These are phyloP conservation scores for Cephus spinipes DNA, from an alignment of 2,888 invertebrate species.

Conservation along the genomic window DNA sequence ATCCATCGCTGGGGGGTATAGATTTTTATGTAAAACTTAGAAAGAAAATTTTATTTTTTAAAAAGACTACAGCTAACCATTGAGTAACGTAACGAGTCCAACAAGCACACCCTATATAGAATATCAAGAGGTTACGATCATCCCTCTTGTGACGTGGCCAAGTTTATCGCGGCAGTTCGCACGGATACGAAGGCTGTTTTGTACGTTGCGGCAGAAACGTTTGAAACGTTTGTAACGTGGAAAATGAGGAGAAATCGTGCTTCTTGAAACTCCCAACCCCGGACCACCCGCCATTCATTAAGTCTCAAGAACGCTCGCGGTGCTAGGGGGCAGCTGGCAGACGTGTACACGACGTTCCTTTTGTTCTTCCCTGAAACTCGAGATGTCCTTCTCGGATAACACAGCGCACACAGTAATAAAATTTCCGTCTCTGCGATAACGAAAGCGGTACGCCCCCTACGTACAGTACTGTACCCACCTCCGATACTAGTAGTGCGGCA, in stretches of 20 bases:
- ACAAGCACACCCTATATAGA: not conserved
- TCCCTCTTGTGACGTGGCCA: not conserved
- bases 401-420: conserved; percentile 35
- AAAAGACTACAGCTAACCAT: not conserved
- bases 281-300: conserved; percentile 43
- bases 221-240: conserved; percentile 29
- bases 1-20: conserved; percentile 4
- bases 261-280: conserved; percentile 16
- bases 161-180: not conserved
- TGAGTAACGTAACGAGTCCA: not conserved
- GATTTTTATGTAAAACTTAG: not conserved
- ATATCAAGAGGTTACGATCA: not conserved
- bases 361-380: conserved; percentile 57
- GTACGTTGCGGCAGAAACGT: conserved; percentile 9
- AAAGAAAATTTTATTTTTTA: not conserved
- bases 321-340: conserved; percentile 39
- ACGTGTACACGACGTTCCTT: conserved; percentile 54
- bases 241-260: conserved; percentile 29
- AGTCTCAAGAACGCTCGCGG: conserved; percentile 48
- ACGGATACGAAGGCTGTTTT: not conserved
- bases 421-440: conserved; percentile 33
- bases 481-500: not conserved
- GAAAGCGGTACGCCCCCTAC: conserved; percentile 23
- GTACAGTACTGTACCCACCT: not conserved
- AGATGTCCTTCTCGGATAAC: conserved; percentile 56